Evolutionary conservation across 2,797 vertebrate species (phyloP).

Genomic region (Carcharodon carcharias): DNA sequence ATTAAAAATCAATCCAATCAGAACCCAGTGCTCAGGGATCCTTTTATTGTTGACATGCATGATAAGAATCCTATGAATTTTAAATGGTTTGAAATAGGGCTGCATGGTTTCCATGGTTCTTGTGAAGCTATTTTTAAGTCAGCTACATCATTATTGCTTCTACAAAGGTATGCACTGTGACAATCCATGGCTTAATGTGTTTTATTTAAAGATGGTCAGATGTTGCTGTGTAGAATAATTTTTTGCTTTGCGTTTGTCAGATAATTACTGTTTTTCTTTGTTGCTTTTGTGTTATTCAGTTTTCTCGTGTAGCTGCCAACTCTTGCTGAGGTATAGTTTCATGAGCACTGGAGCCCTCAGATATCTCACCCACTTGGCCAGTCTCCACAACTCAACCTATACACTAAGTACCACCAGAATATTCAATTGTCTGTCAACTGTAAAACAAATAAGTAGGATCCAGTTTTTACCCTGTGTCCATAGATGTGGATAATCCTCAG

Average conservation of each 20-base stretch:
- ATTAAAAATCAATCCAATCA: neutral
- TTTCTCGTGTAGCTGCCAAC: neutral
- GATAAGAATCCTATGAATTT: slow-evolving; percentile 43
- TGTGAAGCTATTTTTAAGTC: slow-evolving; percentile 46
- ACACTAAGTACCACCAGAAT: neutral
- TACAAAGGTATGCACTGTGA: slow-evolving; percentile 39
- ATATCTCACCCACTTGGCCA: neutral
- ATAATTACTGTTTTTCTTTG: neutral
- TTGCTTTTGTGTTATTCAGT: neutral
- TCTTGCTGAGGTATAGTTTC: neutral
- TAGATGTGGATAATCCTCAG: neutral
- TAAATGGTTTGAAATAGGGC: slow-evolving; percentile 43
- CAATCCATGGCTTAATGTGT: neutral
- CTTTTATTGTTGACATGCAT: slow-evolving; percentile 42
- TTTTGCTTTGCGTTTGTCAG: neutral
- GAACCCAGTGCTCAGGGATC: neutral
- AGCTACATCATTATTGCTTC: slow-evolving; percentile 40
- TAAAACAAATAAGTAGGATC: neutral
- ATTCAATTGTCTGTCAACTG: neutral
- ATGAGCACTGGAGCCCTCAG: neutral
- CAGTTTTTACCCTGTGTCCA: neutral
- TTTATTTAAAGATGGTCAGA: slow-evolving; percentile 1
- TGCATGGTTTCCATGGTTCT: slow-evolving; percentile 45
- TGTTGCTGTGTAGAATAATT: neutral
- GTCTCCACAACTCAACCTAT: neutral